Percentiles rank a stretch among this genome's conserved stretches.
Evolutionary conservation across 2,797 vertebrate genomes (phyloP).

Genomic region (Sebastiscus albofasciatus): DNA sequence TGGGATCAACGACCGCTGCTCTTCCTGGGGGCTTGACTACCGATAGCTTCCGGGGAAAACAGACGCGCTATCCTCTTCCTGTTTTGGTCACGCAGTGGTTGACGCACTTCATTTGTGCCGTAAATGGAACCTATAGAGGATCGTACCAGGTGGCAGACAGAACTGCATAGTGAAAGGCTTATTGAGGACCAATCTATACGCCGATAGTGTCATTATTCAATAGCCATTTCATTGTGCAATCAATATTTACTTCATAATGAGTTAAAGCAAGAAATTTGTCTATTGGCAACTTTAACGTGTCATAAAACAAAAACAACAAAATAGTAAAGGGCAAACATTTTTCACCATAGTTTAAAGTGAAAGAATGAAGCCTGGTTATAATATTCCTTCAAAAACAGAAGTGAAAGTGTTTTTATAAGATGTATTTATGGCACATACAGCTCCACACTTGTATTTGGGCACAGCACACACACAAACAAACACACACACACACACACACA

Average conservation of each 20-base stretch:
- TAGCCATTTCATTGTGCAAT: not conserved
- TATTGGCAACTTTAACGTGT: not conserved
- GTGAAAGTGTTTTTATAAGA: not conserved
- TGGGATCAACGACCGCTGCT: too few species aligned
- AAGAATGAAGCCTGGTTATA: not conserved
- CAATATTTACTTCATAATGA: not conserved
- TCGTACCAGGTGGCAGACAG: too few species aligned
- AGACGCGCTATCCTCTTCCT: too few species aligned
- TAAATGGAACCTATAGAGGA: too few species aligned
- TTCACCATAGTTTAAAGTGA: not conserved
- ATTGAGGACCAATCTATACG: not conserved
- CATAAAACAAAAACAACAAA: not conserved
- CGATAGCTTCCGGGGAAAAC: too few species aligned
- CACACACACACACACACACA: not conserved
- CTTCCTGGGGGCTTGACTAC: too few species aligned
- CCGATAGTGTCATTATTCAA: not conserved
- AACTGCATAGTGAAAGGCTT: too few species aligned
- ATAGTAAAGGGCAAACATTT: not conserved
- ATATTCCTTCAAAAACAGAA: not conserved
- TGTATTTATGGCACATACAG: not conserved
- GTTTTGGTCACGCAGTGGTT: too few species aligned
- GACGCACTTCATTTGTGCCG: too few species aligned
- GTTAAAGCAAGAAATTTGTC: not conserved
- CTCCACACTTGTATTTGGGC: not conserved
- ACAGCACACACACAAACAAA: constrained; percentile 1